Evolutionary conservation across 1,140 invertebrate genomes (phyloP), one percentile per base, ranked within the genome.

Genomic region (Ectropis grisescens): DNA sequence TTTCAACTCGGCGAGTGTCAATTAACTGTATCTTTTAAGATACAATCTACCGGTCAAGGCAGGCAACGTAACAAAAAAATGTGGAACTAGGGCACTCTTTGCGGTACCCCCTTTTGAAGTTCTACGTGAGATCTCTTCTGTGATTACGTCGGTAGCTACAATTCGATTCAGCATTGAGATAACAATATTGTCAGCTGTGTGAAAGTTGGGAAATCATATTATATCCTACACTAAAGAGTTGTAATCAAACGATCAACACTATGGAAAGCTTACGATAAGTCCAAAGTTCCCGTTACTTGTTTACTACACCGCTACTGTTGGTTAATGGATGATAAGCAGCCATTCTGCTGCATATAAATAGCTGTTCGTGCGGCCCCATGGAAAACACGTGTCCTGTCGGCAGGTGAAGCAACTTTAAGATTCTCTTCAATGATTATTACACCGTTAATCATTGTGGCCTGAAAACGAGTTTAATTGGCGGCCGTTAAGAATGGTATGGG

Each of bases 281-380:
- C n/a, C n/a, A n/a, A n/a, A n/a, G n/a, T n/a, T n/a, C n/a, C n/a
- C n/a, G n/a, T n/a, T n/a, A n/a, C n/a, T n/a, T n/a, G n/a, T n/a
- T n/a, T n/a, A 19, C 3, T 19, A 19, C 16, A 19, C 40, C 43
- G 52, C 58, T 57, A 59, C 51, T 57, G 45, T 47, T 59, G 58
- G 39, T 54, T 62, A 58, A 65, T 57, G 51, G 45, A 61, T 61
- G 54, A 57, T 51, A 36, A 41, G 40, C 41, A 39, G 41, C 27
- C 43, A 42, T 46, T 40, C 37, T 39, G 30, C 41, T 45, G 47
- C 47, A 61, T 56, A 54, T 55, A 57, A 61, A 61, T 55, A 57
- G 42, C 27, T 29, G 33, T 36, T 44, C 38, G 22, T n/a, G 33
- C 36, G 28, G 47, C 51, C 30, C 43, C 16, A 36, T 37, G 29